Evolutionary conservation across 2,888 invertebrate genomes (phyloP), one percentile per base, ranked within the genome.

Genomic region (Mimas tiliae): DNA sequence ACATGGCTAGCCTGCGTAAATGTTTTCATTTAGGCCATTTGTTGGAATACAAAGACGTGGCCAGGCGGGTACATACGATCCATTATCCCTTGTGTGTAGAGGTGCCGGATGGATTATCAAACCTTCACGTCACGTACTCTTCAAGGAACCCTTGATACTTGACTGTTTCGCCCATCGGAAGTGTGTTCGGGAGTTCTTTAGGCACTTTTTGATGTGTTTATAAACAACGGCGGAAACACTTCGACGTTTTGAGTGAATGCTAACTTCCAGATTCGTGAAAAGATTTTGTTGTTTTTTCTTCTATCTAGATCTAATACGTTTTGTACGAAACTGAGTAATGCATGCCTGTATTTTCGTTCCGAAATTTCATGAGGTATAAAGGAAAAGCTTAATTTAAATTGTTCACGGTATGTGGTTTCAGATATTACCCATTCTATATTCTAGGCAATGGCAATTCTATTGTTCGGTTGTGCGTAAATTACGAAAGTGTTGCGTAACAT

Each of bases 121-220:
- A 52, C 52, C 53, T 53, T 16, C 65, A 12, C 47, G 62, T 63
- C 66, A 66, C 63, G 66, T 66, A 62, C 63, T 47, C 52, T 42
- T 42, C n/a, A 47, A 51, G 42, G 9, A 19, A 34, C 52, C 53
- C 64, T 64, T 63, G 64, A 53, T 63, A 62, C 62, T 68, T 48
- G 64, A 21, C 65, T 62, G 51, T 52, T 65, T 63, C 19, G 62
- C 33, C 45, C 42, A 64, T 66, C 48, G 66, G 19, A 53, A 68
- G 68, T 66, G 65, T 62, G 53, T 68, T 66, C 53, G 14, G 64
- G 53, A 66, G 62, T 50, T 66, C 65, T 66, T 50, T 42, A 51
- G 53, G 55, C 58, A 55, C 51, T 42, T 51, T 52, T 62, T 45
- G 51, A 48, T 50, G 42, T 62, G 27, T 52, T 62, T 62, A 51